Percentiles rank a stretch among this genome's conserved stretches.
Evolutionary conservation across 2,888 invertebrate genomes (phyloP).

Genomic region (Callinectes sapidus): DNA sequence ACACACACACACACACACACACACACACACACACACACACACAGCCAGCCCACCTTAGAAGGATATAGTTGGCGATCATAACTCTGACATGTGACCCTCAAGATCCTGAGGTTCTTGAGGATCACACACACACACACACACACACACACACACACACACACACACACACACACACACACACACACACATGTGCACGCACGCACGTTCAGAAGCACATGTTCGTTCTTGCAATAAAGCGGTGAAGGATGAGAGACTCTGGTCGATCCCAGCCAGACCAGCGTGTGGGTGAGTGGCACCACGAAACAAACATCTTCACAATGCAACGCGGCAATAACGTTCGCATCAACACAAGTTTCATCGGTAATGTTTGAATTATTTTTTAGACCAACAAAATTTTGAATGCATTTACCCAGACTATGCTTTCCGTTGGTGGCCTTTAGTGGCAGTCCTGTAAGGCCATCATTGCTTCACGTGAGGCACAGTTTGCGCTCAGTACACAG

Average conservation of each 20-base stretch:
- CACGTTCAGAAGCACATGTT: constrained; percentile 7
- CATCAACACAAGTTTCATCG: not conserved
- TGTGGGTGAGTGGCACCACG: not conserved
- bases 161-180: constrained; percentile 44
- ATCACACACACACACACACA: constrained; percentile 7
- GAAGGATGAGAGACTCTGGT: not conserved
- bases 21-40: constrained; percentile 27
- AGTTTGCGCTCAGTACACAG: not conserved
- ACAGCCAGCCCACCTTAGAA: not conserved
- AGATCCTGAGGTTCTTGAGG: not conserved
- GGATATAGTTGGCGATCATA: not conserved
- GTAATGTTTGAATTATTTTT: not conserved
- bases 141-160: constrained; percentile 47
- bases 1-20: constrained; percentile 39
- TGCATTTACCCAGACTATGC: too few species aligned
- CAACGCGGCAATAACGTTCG: not conserved
- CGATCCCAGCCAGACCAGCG: not conserved
- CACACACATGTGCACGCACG: constrained; percentile 16
- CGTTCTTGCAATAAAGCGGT: not conserved
- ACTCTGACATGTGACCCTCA: not conserved
- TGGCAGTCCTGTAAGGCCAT: not conserved
- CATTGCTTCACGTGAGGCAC: not conserved
- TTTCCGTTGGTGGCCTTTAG: not conserved
- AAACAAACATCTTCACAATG: not conserved
- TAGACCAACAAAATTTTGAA: too few species aligned